Percentiles rank a stretch among this genome's conserved stretches.
Conservation (phyloP, 2,797 vertebrate species). For the Crocodylus rhombifer region DNA sequence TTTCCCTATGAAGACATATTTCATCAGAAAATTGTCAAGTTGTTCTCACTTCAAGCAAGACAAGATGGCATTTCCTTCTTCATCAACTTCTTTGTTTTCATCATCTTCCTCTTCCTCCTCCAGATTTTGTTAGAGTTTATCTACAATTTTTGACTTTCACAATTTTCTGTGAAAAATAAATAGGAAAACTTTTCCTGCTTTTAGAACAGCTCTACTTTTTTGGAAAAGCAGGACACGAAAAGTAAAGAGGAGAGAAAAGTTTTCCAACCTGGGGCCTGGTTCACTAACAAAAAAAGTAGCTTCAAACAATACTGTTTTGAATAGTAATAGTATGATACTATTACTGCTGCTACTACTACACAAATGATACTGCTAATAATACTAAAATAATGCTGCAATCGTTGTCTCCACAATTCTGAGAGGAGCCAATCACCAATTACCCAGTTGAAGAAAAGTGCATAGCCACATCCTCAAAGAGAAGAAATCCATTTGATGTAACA, state of each 20-base stretch:
- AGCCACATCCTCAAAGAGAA: background rate
- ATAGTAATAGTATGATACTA: too few relatives aligned
- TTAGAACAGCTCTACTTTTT: slow-evolving; percentile 4
- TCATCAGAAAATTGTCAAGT: background rate
- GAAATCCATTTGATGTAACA: background rate
- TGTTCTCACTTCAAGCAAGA: background rate
- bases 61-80: slow-evolving; percentile 1
- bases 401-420: background rate
- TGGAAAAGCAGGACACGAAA: background rate
- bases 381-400: background rate
- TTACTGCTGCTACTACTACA: too few relatives aligned
- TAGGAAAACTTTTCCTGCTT: background rate
- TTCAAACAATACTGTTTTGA: background rate
- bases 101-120: too few relatives aligned
- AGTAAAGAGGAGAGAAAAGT: background rate
- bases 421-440: background rate
- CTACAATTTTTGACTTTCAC: background rate
- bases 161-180: background rate
- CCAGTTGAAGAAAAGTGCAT: background rate
- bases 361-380: too few relatives aligned
- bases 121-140: background rate
- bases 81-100: background rate
- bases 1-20: slow-evolving; percentile 18
- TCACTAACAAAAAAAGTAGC: background rate
- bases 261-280: background rate